Evolutionary conservation across 2,888 invertebrate genomes (phyloP), one percentile per base, ranked within the genome.

Genomic region (Trachelus troglodyta): DNA sequence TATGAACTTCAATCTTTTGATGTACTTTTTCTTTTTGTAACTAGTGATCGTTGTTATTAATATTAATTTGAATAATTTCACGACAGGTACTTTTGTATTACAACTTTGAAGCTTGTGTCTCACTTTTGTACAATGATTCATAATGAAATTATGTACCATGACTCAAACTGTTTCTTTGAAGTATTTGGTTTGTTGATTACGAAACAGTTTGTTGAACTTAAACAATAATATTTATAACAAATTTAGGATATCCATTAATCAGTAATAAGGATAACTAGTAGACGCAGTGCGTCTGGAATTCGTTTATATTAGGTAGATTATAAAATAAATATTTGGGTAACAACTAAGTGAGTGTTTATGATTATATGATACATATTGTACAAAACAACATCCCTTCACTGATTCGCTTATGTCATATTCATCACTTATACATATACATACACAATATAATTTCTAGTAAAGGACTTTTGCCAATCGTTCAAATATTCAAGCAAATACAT

Each of bases 291-390:
- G 40, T 23, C 23, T 56, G 40, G 40, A 23, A 23, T 56, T 56
- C 23, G 6, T 56, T 56, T 56, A 56, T 56, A 2, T 56, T 23
- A 23, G 40, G 40, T 56, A 23, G 6, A 56, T 56, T 81, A 77
- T 76, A 81, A 79, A 81, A 68, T 85, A 85, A 87, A 85, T 82
- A 83, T 84, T 80, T 83, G 83, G 83, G 79, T 82, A 83, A 84
- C 85, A 85, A 82, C 83, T 77, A 86, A 87, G 84, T 79, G 78
- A 83, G 82, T 85, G 80, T 84, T 83, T 79, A 83, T 81, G 84
- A 83, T 85, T 83, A 84, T 83, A 84, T 87, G 82, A 87, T 88
- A 87, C 86, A 87, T 86, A 88, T 86, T 86, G 85, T 88, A 88
- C 87, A 88, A 88, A 88, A 88, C 78, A 87, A 87, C 86, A 85